Evolutionary conservation across 2,888 invertebrate species (phyloP), one percentile per base, ranked within the genome.

Genomic region (Thyatira batis): DNA sequence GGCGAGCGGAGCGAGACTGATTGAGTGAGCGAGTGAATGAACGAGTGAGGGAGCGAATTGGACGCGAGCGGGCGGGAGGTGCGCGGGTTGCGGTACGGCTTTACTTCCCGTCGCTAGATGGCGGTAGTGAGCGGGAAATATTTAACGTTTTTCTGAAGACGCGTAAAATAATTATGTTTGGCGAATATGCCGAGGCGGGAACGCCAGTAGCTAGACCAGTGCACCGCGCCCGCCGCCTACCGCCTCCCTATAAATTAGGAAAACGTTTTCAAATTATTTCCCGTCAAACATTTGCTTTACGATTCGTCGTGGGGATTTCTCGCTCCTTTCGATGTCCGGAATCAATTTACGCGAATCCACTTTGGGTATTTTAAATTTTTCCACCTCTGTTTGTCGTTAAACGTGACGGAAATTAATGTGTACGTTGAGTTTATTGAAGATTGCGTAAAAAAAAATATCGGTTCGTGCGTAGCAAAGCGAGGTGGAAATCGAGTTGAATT

Each of bases 321-420:
- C 68, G 67, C 64, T 67, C 63, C 71, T 73, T 80, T 76, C 83
- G 76, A 84, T 84, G 81, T 87, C 83, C 84, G 84, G 82, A 89
- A 87, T 89, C 85, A 87, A 90, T 89, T 89, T 88, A 77, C 73
- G 67, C 71, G 80, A 86, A 84, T 84, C 76, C 76, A 80, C 83
- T 80, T 80, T 67, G 73, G 66, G 75, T 73, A 80, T 84, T 84
- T 85, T 77, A 83, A 83, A 85, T 39, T 85, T n/a, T 87, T 82
- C 77, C 77, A 74, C 76, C 76, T 77, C 76, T 80, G 79, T 82
- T 81, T 85, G 80, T 79, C 68, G 74, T 69, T 69, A 61, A 75
- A 84, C 83, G 82, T 76, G 82, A 82, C 78, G 85, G 84, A 88
- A 89, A 89, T 90, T 86, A 85, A 85, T 89, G 88, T 89, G 84